Conservation (phyloP, 2,888 invertebrate species). For the Nysson spinosus region DNA sequence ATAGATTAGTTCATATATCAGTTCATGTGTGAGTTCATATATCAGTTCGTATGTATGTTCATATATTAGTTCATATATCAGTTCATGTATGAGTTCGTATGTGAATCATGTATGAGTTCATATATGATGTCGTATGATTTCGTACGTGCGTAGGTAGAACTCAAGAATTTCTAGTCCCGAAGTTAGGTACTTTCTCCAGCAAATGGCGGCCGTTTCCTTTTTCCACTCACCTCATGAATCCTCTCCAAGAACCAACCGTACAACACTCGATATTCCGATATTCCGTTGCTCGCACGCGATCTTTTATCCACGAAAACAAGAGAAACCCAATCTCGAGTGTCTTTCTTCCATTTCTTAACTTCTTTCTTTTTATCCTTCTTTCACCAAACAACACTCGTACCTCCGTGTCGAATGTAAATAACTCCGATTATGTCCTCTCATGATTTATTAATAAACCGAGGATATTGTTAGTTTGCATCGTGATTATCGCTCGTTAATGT, state of each 20-base stretch:
- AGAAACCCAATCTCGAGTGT: not conserved
- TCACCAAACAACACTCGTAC: too few relatives aligned
- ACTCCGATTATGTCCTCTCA: not conserved
- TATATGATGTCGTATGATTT: not conserved
- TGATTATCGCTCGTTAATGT: not conserved
- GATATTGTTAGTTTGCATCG: not conserved
- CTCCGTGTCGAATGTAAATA: too few relatives aligned
- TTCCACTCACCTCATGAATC: conserved; percentile 45
- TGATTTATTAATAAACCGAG: not conserved
- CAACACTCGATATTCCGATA: not conserved
- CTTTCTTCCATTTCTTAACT: not conserved
- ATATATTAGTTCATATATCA: too few relatives aligned
- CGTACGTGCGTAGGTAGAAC: conserved; percentile 29
- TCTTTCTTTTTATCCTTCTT: not conserved
- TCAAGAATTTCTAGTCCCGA: conserved; percentile 50
- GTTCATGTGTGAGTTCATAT: too few relatives aligned
- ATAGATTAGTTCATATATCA: too few relatives aligned
- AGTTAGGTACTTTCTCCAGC: conserved; percentile 55
- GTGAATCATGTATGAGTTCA: too few relatives aligned
- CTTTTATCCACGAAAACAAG: not conserved
- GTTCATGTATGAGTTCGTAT: too few relatives aligned
- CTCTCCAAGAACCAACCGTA: conserved; percentile 4
- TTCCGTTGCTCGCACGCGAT: conserved; percentile 1
- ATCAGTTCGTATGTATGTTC: too few relatives aligned
- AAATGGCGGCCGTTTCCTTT: conserved; percentile 47